Conservation (phyloP, 2,113 vertebrate genomes). For the Capra hircus region DNA sequence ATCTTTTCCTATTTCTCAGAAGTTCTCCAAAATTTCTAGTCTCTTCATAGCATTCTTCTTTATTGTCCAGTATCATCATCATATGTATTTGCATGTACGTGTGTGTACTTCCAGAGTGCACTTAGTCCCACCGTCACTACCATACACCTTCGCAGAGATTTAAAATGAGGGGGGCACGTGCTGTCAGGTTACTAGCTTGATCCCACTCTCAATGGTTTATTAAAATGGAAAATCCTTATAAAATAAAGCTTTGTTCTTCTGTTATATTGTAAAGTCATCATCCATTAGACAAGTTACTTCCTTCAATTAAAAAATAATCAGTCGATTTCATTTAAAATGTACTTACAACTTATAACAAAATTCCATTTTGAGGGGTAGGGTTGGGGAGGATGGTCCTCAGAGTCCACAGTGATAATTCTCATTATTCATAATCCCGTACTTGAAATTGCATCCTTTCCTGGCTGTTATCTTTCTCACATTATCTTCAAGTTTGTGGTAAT, state of each 20-base stretch:
- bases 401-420: neutral
- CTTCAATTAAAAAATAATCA: neutral
- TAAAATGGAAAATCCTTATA: neutral
- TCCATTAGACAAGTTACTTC: neutral
- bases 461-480: neutral
- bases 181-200: neutral
- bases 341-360: neutral
- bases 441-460: neutral
- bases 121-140: neutral
- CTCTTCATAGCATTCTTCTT: neutral
- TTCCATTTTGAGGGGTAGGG: neutral
- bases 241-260: neutral
- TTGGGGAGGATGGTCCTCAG: neutral
- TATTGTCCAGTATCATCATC: neutral
- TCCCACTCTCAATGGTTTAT: neutral
- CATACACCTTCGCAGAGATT: neutral
- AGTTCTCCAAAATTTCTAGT: neutral
- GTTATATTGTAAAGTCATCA: neutral
- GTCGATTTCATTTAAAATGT: neutral
- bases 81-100: neutral
- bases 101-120: neutral
- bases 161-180: neutral
- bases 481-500: slow-evolving; percentile 13
- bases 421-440: neutral
- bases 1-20: neutral